Evolutionary conservation across 2,888 invertebrate genomes (phyloP).

Genomic region (Pyrrhosoma nymphula): DNA sequence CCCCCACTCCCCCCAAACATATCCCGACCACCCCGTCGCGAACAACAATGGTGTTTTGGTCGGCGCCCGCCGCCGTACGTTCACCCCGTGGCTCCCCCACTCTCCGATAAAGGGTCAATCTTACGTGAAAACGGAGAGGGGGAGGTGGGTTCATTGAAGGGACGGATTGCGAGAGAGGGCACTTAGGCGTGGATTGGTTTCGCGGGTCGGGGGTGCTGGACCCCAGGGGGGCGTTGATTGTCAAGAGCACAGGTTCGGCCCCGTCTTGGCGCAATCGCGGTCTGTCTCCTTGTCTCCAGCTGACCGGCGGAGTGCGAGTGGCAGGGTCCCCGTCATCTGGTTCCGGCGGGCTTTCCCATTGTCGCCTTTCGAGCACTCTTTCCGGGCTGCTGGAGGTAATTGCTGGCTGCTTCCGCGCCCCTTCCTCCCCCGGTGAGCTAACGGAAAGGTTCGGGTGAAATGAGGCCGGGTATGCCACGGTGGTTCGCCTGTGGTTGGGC

Average conservation of each 20-base stretch:
- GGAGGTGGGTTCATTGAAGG: constrained; percentile 20
- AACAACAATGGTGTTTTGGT: constrained; percentile 26
- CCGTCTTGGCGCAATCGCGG: neutral
- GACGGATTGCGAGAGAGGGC: neutral
- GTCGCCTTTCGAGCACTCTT: neutral
- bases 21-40: neutral
- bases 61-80: neutral
- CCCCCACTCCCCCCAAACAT: neutral
- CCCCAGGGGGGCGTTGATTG: constrained; percentile 14
- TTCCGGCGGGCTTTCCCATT: constrained; percentile 42
- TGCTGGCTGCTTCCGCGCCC: neutral
- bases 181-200: neutral
- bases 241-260: constrained; percentile 38
- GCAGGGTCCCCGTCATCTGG: constrained; percentile 43
- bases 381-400: constrained; percentile 4
- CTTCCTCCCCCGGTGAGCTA: neutral
- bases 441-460: neutral
- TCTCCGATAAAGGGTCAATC: neutral
- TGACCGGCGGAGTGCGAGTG: neutral
- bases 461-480: neutral
- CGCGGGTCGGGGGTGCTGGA: neutral
- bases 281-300: neutral
- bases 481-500: neutral
- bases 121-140: neutral
- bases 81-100: neutral